phyloP scores from a whole-genome alignment of 2,113 vertebrate genomes.

The Platichthys stellatus region DNA sequence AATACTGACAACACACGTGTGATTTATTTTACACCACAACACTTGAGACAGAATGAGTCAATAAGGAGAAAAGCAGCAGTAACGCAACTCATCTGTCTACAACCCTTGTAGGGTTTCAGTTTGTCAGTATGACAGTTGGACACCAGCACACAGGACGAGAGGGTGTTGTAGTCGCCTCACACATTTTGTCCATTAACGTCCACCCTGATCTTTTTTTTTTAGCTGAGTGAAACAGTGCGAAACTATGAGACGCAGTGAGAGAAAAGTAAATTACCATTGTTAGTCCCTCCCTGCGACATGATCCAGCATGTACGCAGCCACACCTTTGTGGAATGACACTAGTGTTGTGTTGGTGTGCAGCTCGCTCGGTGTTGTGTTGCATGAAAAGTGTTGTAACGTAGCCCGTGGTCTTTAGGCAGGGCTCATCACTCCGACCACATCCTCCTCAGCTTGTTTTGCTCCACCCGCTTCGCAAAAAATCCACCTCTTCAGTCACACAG shows the following conservation, averaged over 20 bases:
- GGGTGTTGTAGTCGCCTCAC: no score
- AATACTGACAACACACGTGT: no score
- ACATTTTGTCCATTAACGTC: background rate
- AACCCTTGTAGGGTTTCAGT: no score
- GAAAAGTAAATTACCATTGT: background rate
- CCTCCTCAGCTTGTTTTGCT: background rate
- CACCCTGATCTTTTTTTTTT: background rate
- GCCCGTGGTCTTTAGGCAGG: background rate
- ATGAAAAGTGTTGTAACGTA: constrained; percentile 30
- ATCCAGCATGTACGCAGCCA: constrained; percentile 11
- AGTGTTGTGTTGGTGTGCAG: constrained; percentile 23
- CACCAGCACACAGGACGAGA: no score
- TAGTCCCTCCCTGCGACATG: background rate
- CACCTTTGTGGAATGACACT: constrained; percentile 23
- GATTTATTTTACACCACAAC: no score
- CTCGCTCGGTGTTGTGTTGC: constrained; percentile 31
- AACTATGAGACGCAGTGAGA: background rate
- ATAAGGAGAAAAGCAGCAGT: no score
- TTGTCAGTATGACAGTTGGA: no score
- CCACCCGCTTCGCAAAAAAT: background rate
- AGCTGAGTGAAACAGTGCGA: background rate
- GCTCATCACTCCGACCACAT: background rate
- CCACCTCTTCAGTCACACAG: background rate
- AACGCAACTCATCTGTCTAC: no score
- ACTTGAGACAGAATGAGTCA: no score